Conservation (phyloP, 2,113 vertebrate species). For the Callopanchax toddi region DNA sequence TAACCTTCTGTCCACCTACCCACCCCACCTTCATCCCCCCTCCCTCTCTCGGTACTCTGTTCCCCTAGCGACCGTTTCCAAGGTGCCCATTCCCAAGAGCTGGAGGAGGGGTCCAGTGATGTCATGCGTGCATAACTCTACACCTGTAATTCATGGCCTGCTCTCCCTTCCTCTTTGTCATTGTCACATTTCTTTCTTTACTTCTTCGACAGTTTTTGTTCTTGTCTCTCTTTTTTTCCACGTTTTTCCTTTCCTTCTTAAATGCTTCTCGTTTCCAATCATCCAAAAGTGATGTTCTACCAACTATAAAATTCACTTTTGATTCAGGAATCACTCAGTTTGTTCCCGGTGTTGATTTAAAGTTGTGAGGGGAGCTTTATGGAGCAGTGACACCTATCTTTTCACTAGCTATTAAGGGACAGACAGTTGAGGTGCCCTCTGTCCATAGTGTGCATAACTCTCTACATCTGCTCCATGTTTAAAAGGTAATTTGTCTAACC, state of each 20-base stretch:
- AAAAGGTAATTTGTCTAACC: slow-evolving; percentile 82
- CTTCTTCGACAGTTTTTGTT: not conserved
- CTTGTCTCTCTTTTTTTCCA: not conserved
- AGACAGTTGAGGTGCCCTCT: slow-evolving; percentile 64
- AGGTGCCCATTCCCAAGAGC: slow-evolving; percentile 76
- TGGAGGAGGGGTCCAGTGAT: slow-evolving; percentile 76
- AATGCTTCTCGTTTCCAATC: not conserved
- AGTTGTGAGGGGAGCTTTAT: slow-evolving; percentile 24
- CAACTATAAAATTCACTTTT: slow-evolving; percentile 19
- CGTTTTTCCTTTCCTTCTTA: not conserved
- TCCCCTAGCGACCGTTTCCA: slow-evolving; percentile 84
- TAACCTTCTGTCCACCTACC: slow-evolving; percentile 30
- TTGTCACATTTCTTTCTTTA: slow-evolving; percentile 31
- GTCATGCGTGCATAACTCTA: slow-evolving; percentile 81
- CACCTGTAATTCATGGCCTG: slow-evolving; percentile 75
- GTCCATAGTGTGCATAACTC: slow-evolving; percentile 71
- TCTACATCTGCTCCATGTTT: slow-evolving; percentile 80
- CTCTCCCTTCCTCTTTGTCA: slow-evolving; percentile 36
- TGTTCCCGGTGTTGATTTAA: slow-evolving; percentile 19
- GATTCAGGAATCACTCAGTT: slow-evolving; percentile 28
- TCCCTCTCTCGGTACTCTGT: slow-evolving; percentile 64
- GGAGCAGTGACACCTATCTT: slow-evolving; percentile 50
- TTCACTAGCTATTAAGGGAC: slow-evolving; percentile 55
- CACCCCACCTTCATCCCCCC: slow-evolving; percentile 15
- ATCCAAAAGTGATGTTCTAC: not conserved